Percentiles rank a stretch among this genome's conserved stretches.
phyloP scores from a whole-genome alignment of 2,888 invertebrate species.

The Oasisia sp. region DNA sequence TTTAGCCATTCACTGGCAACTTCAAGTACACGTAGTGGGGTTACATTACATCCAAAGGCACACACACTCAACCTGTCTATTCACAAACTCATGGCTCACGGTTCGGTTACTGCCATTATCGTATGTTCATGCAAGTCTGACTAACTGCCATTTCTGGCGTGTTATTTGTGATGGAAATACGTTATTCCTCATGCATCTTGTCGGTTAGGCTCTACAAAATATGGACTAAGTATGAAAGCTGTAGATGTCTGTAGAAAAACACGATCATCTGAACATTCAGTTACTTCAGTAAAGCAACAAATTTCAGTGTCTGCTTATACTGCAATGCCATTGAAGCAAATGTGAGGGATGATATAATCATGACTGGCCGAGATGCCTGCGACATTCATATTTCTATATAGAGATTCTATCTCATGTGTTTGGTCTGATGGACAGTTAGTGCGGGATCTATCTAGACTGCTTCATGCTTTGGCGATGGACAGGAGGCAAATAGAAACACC shows the following conservation, averaged over 20 bases:
- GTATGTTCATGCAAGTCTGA: background rate
- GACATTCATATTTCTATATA: background rate
- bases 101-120: background rate
- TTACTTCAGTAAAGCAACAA: background rate
- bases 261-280: background rate
- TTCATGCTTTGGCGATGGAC: background rate
- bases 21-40: no score
- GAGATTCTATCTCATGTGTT: background rate
- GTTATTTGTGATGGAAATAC: background rate
- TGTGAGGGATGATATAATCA: background rate
- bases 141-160: background rate
- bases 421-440: background rate
- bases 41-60: background rate
- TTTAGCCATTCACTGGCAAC: no score
- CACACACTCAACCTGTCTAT: background rate
- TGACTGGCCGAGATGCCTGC: background rate
- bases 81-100: background rate
- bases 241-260: background rate
- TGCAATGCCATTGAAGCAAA: background rate
- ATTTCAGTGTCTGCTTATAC: background rate
- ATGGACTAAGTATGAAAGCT: background rate
- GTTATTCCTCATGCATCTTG: background rate
- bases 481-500: background rate
- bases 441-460: background rate
- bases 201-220: conserved; percentile 10